phyloP scores from a whole-genome alignment of 1,140 invertebrate species.

The Chironomus tepperi region DNA sequence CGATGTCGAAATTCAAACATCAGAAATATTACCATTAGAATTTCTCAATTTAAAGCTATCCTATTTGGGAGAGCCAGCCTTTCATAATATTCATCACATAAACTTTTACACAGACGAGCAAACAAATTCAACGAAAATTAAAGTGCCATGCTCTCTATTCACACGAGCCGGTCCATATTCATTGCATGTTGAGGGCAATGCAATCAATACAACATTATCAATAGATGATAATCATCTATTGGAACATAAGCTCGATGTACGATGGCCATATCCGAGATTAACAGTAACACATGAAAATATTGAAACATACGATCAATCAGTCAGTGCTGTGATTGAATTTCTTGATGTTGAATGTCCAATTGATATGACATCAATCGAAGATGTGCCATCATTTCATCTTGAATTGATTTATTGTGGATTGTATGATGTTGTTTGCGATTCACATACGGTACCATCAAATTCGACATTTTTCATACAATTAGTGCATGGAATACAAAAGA shows the following conservation, averaged over 20 bases:
- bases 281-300: conserved; percentile 61
- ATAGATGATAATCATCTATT: background rate
- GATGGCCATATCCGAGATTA: conserved; percentile 65
- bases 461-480: background rate
- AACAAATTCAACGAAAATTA: conserved; percentile 37
- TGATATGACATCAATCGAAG: conserved; percentile 41
- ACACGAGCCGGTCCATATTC: conserved; percentile 35
- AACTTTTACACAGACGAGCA: conserved; percentile 33
- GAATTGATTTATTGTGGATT: conserved; percentile 68
- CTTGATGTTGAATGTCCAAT: conserved; percentile 53
- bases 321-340: conserved; percentile 62
- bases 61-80: conserved; percentile 27
- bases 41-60: background rate
- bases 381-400: conserved; percentile 59
- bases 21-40: background rate
- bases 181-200: conserved; percentile 35
- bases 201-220: conserved; percentile 15
- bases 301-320: conserved; percentile 63
- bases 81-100: conserved; percentile 35
- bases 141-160: conserved; percentile 37
- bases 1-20: conserved; percentile 42
- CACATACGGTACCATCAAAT: conserved; percentile 23
- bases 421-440: conserved; percentile 41
- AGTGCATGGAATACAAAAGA: conserved; percentile 55
- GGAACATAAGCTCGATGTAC: conserved; percentile 49